Evolutionary conservation across 2,113 vertebrate species (phyloP), one percentile per base, ranked within the genome.

Genomic region (Leptodactylus fuscus): DNA sequence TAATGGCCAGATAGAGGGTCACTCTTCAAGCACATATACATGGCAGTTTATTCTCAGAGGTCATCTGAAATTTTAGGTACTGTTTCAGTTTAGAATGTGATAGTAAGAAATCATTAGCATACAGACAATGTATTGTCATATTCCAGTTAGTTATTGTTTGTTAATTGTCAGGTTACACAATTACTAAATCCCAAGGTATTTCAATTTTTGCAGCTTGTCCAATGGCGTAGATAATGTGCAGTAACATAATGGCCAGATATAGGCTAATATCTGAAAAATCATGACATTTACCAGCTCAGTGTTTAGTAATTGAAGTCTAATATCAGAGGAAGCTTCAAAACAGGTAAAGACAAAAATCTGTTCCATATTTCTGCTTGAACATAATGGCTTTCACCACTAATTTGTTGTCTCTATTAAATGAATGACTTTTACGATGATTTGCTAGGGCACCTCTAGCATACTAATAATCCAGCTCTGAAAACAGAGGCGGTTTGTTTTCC

Each of bases 401-500:
- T 58, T 80, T 80, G 58, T 41, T 80, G 77, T n/a, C 34, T 74
- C 41, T 41, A 82, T 82, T 70, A 38, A 71, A 82, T 76, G 24
- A 62, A 76, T 38, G 53, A 62, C 15, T 76, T 58, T 76, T 60
- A 48, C 73, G 10, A 75, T 83, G 49, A 48, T 83, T 83, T 76
- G 24, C 51, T 29, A 11, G 71, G 18, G 51, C 46, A 27, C 11
- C 18, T 9, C 27, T 41, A 62, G 53, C 36, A 46, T 60, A 76
- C 51, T 53, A 82, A 82, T 82, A 36, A 20, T 27, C 13, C 32
- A 60, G 38, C 51, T 58, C 22, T 29, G 38, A 76, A 83, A 74
- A 83, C 71, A 83, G 67, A 70, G 51, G 49, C 69, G 76, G 67
- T 83, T 83, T 83, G 53, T 83, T 73, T 75, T 76, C 53, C 41